These are phyloP conservation scores for Tachycineta bicolor DNA, from an alignment of 2,113 vertebrate genomes.

Conservation along the genomic window DNA sequence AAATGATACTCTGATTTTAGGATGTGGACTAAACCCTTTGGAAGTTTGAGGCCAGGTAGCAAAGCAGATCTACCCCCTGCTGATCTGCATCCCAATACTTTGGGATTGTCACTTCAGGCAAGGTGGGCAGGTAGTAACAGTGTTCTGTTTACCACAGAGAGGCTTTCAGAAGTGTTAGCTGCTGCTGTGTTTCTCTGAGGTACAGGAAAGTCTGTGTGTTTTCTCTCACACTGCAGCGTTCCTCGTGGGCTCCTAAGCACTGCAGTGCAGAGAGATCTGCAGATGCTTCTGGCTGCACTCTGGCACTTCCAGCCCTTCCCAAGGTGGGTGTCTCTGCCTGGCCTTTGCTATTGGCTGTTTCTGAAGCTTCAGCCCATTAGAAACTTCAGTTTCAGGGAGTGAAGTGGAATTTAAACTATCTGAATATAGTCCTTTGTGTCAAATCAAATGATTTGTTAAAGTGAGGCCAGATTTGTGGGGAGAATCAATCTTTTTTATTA, in stretches of 20 bases:
- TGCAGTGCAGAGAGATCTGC: background rate
- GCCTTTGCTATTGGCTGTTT: constrained; percentile 15
- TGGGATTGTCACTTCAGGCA: background rate
- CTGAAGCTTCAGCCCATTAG: background rate
- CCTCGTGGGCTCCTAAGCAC: background rate
- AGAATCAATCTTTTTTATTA: constrained; percentile 67
- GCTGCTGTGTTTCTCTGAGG: background rate
- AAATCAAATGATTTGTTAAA: constrained; percentile 64
- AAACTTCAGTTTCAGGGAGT: constrained; percentile 28
- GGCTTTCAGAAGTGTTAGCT: background rate
- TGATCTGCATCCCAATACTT: background rate
- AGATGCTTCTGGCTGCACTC: background rate
- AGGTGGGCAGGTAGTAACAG: background rate
- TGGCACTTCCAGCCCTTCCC: background rate
- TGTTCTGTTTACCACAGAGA: background rate
- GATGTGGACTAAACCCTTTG: background rate
- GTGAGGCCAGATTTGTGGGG: constrained; percentile 48
- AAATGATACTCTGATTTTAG: background rate
- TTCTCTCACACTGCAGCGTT: background rate
- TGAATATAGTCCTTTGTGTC: constrained; percentile 57
- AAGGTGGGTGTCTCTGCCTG: constrained; percentile 51
- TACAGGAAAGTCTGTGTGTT: background rate
- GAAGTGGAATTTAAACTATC: constrained; percentile 57
- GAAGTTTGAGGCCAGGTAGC: background rate
- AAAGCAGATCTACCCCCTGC: background rate